A percentile compares a stretch with the other conserved stretches of the same genome.
These are phyloP conservation scores for Polydrusus pterygomalis DNA, from an alignment of 2,888 invertebrate genomes.

Conservation along the genomic window DNA sequence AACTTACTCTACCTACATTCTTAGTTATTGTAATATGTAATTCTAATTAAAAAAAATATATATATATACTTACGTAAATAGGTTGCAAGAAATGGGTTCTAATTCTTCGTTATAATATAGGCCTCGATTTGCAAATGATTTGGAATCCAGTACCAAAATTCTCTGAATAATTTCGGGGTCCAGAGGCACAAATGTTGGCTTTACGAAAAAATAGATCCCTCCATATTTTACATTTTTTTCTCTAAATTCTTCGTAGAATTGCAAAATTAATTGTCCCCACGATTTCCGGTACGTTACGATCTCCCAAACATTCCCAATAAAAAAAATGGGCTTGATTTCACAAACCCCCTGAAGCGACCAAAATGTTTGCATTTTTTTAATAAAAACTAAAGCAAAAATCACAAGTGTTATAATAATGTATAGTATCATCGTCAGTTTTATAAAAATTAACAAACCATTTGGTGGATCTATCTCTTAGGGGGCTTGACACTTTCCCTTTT, in stretches of 20 bases:
- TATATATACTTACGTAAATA: background rate
- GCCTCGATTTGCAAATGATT: background rate
- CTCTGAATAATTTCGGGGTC: background rate
- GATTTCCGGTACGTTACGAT: background rate
- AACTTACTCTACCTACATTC: too few species aligned
- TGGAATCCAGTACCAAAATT: background rate
- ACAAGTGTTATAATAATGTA: background rate
- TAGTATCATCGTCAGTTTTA: too few species aligned
- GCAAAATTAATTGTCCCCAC: background rate
- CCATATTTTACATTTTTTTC: background rate
- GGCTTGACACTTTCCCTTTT: too few species aligned
- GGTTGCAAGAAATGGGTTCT: background rate
- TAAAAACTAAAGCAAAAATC: background rate
- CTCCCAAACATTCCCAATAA: background rate
- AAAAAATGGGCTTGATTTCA: background rate
- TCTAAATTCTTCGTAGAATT: background rate
- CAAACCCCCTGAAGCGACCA: background rate
- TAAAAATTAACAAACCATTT: too few species aligned
- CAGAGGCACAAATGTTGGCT: background rate
- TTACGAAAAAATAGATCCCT: background rate
- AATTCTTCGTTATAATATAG: background rate
- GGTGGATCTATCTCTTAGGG: too few species aligned
- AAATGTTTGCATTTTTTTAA: background rate
- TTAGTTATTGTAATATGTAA: too few species aligned
- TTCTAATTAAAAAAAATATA: too few species aligned